A percentile compares a stretch with the other conserved stretches of the same genome.
phyloP scores from a whole-genome alignment of 2,888 invertebrate species.

The Lampropteryx suffumata region DNA sequence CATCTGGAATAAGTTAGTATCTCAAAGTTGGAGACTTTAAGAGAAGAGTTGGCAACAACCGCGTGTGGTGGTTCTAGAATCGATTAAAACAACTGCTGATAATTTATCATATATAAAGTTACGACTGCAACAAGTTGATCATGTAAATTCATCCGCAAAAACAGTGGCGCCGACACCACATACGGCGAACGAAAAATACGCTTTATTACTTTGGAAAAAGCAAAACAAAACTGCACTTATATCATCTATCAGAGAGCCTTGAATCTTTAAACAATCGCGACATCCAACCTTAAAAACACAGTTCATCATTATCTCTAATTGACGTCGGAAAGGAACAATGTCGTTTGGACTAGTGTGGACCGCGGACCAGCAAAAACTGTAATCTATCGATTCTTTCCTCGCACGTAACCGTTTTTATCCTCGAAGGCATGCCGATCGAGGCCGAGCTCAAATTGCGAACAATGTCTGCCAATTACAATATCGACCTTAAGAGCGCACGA shows the following conservation, averaged over 20 bases:
- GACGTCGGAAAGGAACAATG: slow-evolving; percentile 70
- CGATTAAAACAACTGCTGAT: too few species aligned
- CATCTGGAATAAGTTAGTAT: too few species aligned
- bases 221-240: slow-evolving; percentile 29
- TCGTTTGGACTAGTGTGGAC: slow-evolving; percentile 61
- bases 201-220: slow-evolving; percentile 28
- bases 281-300: slow-evolving; percentile 56
- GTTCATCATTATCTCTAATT: slow-evolving; percentile 78
- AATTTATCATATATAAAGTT: slow-evolving; percentile 9
- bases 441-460: slow-evolving; percentile 57
- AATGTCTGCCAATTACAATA: slow-evolving; percentile 63
- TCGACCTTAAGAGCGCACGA: slow-evolving; percentile 56
- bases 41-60: too few species aligned
- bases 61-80: too few species aligned
- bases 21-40: too few species aligned
- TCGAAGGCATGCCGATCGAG: slow-evolving; percentile 65
- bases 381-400: slow-evolving; percentile 74
- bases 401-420: slow-evolving; percentile 68
- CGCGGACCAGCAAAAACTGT: slow-evolving; percentile 59
- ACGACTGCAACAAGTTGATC: slow-evolving; percentile 25
- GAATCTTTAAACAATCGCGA: slow-evolving; percentile 52
- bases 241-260: slow-evolving; percentile 44
- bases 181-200: slow-evolving; percentile 23
- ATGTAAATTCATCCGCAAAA: too few species aligned
- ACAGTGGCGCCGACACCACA: slow-evolving; percentile 28